Conservation (phyloP, 2,113 vertebrate genomes). For the Leptobrachium leishanense region DNA sequence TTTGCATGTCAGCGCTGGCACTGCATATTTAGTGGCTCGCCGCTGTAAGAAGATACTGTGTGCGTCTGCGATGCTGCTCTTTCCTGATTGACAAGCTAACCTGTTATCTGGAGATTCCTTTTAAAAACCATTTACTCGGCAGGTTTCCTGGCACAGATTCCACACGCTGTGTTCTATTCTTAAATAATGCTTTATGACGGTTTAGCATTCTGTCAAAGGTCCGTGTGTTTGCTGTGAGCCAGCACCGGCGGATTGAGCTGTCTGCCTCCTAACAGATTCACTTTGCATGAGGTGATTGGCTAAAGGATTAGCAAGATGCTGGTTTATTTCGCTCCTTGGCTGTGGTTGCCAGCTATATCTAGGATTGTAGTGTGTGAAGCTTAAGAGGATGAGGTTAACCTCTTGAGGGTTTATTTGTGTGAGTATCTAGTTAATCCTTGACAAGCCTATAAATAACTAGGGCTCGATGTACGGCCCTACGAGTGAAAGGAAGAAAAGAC, state of each 20-base stretch:
- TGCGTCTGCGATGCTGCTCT: not conserved
- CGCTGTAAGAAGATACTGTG: no score
- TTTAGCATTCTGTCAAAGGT: conserved; percentile 52
- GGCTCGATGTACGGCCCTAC: conserved; percentile 62
- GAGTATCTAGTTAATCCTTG: conserved; percentile 69
- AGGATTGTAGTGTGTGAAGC: conserved; percentile 68
- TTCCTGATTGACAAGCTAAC: not conserved
- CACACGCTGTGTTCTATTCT: conserved; percentile 6
- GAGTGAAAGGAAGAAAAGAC: conserved; percentile 47
- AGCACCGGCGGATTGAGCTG: conserved; percentile 61
- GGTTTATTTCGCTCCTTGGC: conserved; percentile 67
- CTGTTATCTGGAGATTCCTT: not conserved
- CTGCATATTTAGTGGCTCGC: no score
- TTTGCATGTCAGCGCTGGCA: no score
- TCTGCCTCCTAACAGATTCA: conserved; percentile 55
- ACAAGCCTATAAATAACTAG: conserved; percentile 71
- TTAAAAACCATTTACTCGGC: not conserved
- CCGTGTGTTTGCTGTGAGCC: conserved; percentile 48
- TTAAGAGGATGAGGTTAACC: conserved; percentile 76
- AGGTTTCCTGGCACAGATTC: conserved; percentile 15
- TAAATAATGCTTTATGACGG: conserved; percentile 33
- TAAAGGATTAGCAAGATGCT: conserved; percentile 70
- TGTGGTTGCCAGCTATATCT: conserved; percentile 66
- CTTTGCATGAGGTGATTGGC: conserved; percentile 68
- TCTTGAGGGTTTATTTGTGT: conserved; percentile 70